These are phyloP conservation scores for Dryocosmus kuriphilus DNA, from an alignment of 2,888 invertebrate genomes.

Conservation along the genomic window DNA sequence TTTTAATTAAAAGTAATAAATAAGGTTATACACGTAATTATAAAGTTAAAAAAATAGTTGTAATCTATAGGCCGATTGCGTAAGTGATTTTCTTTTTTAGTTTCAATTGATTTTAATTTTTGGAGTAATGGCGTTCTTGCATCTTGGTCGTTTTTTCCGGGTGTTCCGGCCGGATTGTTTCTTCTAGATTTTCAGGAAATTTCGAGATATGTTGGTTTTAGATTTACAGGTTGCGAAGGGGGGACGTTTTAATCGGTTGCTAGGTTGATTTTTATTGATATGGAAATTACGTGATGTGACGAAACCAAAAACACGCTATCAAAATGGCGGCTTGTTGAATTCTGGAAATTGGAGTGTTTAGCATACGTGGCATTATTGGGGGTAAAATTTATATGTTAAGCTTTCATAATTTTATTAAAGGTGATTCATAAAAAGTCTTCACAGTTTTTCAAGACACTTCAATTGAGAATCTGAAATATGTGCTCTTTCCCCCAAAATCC, in stretches of 20 bases:
- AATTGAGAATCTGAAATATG: too few species aligned
- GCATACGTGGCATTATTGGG: not conserved
- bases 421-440: too few species aligned
- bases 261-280: not conserved
- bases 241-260: not conserved
- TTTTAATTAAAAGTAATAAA: not conserved
- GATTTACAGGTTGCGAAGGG: not conserved
- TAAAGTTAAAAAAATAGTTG: not conserved
- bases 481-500: too few species aligned
- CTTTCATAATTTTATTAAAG: not conserved
- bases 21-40: not conserved
- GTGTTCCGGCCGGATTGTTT: not conserved
- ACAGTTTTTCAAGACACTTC: too few species aligned
- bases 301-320: not conserved
- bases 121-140: conserved; percentile 16
- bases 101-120: not conserved
- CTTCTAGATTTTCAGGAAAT: not conserved
- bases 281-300: not conserved
- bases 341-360: not conserved
- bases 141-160: conserved; percentile 9
- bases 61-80: not conserved
- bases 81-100: not conserved
- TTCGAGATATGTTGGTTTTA: not conserved
- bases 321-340: conserved; percentile 20
- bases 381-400: not conserved